These are phyloP conservation scores for Dascillus cervinus DNA, from an alignment of 2,888 invertebrate genomes.

Conservation along the genomic window DNA sequence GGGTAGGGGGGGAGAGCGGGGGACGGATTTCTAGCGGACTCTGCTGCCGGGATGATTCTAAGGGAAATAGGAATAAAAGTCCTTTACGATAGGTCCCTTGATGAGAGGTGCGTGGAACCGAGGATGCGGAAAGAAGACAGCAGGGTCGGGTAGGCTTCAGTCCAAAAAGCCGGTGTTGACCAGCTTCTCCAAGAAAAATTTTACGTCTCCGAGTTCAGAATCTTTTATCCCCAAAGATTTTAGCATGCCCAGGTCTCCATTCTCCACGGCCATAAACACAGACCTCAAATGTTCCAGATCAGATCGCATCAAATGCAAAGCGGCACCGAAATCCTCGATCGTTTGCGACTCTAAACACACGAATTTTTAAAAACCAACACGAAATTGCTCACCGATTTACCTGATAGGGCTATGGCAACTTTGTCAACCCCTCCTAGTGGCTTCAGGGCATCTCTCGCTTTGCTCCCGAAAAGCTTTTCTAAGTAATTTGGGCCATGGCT, in stretches of 20 bases:
- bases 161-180: constrained; percentile 94
- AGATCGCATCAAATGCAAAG: constrained; percentile 74
- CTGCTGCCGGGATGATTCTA: constrained; percentile 33
- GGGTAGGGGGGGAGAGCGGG: constrained; percentile 13
- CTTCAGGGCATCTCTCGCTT: constrained; percentile 84
- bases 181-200: constrained; percentile 92
- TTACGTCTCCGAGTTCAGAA: constrained; percentile 89
- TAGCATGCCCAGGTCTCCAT: constrained; percentile 88
- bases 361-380: too few relatives aligned
- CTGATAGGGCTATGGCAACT: constrained; percentile 91
- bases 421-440: constrained; percentile 92
- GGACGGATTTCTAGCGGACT: constrained; percentile 34
- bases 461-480: constrained; percentile 92
- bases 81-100: constrained; percentile 64
- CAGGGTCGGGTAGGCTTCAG: constrained; percentile 52
- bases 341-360: constrained; percentile 83
- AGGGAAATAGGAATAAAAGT: constrained; percentile 56
- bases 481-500: constrained; percentile 95
- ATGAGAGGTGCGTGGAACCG: constrained; percentile 56
- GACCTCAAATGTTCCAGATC: constrained; percentile 89
- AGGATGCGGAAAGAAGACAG: constrained; percentile 63
- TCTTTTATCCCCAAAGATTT: constrained; percentile 93
- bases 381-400: too few relatives aligned
- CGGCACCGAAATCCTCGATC: constrained; percentile 90
- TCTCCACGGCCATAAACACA: constrained; percentile 93